Percentiles rank a stretch among this genome's conserved stretches.
Evolutionary conservation across 2,888 invertebrate genomes (phyloP).

Genomic region (Hyposoter dolosus): DNA sequence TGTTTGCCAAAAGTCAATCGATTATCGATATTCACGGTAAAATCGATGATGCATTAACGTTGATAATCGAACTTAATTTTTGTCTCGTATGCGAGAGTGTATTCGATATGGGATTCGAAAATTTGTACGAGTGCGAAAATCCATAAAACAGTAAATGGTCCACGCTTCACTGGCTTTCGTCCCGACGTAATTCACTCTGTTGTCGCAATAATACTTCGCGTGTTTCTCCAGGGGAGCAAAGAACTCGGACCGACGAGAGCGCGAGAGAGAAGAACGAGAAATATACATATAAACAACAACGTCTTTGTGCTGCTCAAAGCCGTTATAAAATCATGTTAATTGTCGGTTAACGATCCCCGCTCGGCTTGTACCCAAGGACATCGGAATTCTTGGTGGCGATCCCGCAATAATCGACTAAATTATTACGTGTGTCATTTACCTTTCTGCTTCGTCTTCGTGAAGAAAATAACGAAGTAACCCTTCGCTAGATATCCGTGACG

Average conservation of each 20-base stretch:
- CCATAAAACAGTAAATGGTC: not conserved
- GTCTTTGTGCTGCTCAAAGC: slow-evolving; percentile 75
- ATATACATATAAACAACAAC: slow-evolving; percentile 28
- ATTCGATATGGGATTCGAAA: not conserved
- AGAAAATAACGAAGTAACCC: slow-evolving; percentile 43
- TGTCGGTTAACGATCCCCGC: slow-evolving; percentile 76
- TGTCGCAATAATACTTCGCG: slow-evolving; percentile 63
- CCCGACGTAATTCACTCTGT: slow-evolving; percentile 27
- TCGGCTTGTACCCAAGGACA: slow-evolving; percentile 73
- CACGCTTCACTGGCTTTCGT: slow-evolving; percentile 35
- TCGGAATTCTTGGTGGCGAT: slow-evolving; percentile 75
- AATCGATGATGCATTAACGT: not conserved
- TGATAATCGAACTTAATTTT: not conserved
- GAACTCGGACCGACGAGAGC: slow-evolving; percentile 28
- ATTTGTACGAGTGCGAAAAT: slow-evolving; percentile 3
- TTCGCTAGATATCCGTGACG: slow-evolving; percentile 55
- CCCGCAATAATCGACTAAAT: slow-evolving; percentile 52
- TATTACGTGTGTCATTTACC: slow-evolving; percentile 45
- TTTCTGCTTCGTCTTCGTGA: slow-evolving; percentile 25
- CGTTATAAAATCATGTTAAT: slow-evolving; percentile 80
- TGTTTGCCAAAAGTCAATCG: not conserved
- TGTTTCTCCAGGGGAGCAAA: slow-evolving; percentile 67
- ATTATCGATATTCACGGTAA: slow-evolving; percentile 13
- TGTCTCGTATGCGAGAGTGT: not conserved
- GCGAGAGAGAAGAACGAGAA: slow-evolving; percentile 18